Evolutionary conservation across 2,797 vertebrate genomes (phyloP).

Genomic region (Enteromius anoplus): DNA sequence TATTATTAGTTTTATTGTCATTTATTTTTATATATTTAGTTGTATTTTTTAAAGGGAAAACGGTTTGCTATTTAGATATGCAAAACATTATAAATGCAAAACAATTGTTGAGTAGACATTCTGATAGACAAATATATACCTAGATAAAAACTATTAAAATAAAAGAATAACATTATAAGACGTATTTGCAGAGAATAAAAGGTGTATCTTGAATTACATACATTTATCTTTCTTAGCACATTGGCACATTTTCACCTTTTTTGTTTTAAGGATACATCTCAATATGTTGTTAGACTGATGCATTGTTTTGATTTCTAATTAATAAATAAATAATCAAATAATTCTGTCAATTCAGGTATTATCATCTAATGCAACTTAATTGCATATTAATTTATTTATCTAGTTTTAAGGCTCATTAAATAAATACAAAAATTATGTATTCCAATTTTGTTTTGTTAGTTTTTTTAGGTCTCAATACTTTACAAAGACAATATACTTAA

Average conservation of each 20-base stretch:
- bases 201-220: neutral
- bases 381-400: neutral
- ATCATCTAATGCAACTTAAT: neutral
- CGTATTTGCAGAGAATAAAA: neutral
- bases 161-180: neutral
- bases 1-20: no score
- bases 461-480: neutral
- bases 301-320: neutral
- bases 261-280: neutral
- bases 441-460: neutral
- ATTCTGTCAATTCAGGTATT: neutral
- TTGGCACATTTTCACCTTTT: neutral
- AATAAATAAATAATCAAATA: neutral
- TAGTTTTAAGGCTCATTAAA: neutral
- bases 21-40: neutral
- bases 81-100: neutral
- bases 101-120: no score
- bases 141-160: neutral
- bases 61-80: neutral
- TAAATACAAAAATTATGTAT: neutral
- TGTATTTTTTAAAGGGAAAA: neutral
- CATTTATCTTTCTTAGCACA: neutral
- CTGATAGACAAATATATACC: neutral
- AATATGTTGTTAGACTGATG: neutral
- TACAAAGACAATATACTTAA: neutral